A percentile compares a stretch with the other conserved stretches of the same genome.
These are phyloP conservation scores for Sardina pilchardus DNA, from an alignment of 2,113 vertebrate species.

Conservation along the genomic window DNA sequence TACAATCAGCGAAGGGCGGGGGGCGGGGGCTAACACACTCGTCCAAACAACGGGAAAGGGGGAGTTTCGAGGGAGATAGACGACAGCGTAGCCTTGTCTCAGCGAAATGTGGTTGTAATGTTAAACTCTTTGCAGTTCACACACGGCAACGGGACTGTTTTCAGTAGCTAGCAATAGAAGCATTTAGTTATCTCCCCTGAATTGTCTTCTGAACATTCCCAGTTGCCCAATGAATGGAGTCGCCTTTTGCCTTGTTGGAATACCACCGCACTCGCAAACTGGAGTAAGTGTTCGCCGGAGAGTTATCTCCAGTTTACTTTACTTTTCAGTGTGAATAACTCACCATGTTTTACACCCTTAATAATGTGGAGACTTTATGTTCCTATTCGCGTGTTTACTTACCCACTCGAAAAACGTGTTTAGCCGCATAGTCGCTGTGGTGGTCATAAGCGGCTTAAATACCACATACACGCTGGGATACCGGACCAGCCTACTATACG, in stretches of 20 bases:
- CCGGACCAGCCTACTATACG: neutral
- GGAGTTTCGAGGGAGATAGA: conserved; percentile 20
- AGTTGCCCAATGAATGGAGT: conserved; percentile 89
- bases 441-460: conserved; percentile 14
- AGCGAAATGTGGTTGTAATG: neutral
- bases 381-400: conserved; percentile 2
- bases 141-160: neutral
- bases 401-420: conserved; percentile 5
- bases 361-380: neutral
- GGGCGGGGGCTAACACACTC: conserved; percentile 24
- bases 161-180: neutral
- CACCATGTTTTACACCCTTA: neutral
- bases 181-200: conserved; percentile 16
- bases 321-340: neutral
- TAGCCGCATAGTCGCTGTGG: conserved; percentile 13
- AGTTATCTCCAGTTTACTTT: neutral
- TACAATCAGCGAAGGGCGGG: conserved; percentile 5
- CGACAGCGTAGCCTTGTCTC: conserved; percentile 8
- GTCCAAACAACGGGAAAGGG: conserved; percentile 32
- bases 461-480: neutral
- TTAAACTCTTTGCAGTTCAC: conserved; percentile 4
- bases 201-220: conserved; percentile 41
- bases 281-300: conserved; percentile 65
- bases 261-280: conserved; percentile 77
- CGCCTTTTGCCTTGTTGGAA: conserved; percentile 92